phyloP scores from a whole-genome alignment of 2,113 vertebrate genomes.

The Ginglymostoma cirratum region DNA sequence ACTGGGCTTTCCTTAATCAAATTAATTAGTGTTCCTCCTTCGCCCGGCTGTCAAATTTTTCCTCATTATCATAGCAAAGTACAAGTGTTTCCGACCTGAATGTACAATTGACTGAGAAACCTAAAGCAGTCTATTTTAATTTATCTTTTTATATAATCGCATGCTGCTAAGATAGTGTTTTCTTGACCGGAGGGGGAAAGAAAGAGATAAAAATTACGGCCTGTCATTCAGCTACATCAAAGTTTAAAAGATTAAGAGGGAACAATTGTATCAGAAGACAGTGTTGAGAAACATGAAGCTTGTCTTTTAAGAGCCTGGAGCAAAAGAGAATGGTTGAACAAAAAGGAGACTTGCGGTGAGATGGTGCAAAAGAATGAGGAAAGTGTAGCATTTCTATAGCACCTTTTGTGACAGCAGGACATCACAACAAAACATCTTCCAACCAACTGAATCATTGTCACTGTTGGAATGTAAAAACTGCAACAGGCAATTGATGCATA shows the following conservation, averaged over 20 bases:
- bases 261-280: not conserved
- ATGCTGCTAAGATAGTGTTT: not conserved
- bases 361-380: not conserved
- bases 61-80: not conserved
- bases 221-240: not conserved
- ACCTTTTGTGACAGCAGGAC: not conserved
- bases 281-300: not conserved
- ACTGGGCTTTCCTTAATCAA: not conserved
- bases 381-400: not conserved
- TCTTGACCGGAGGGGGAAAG: not conserved
- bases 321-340: not conserved
- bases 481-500: not conserved
- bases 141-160: not conserved
- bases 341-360: not conserved
- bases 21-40: not conserved
- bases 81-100: not conserved
- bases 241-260: not conserved
- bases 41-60: not conserved
- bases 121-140: not conserved
- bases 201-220: not conserved
- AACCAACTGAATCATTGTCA: not conserved
- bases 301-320: not conserved
- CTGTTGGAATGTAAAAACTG: not conserved
- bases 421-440: not conserved
- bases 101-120: not conserved